Evolutionary conservation across 2,797 vertebrate species (phyloP).

Genomic region (Tachyglossus aculeatus): DNA sequence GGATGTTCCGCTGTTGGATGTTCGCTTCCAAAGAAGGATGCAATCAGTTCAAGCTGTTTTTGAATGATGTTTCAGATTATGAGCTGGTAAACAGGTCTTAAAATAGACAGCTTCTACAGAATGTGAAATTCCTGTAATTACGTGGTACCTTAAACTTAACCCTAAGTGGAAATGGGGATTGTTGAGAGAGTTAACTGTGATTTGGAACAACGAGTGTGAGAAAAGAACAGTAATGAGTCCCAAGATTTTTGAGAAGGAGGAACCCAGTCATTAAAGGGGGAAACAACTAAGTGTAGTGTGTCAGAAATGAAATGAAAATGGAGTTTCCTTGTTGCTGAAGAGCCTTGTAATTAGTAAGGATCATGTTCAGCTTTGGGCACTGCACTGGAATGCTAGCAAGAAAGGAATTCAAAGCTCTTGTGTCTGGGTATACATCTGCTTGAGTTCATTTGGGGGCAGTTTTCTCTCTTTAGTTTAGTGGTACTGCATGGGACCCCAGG

Average conservation of each 20-base stretch:
- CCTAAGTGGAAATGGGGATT: conserved; percentile 20
- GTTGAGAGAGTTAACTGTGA: conserved; percentile 10
- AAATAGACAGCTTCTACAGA: conserved; percentile 61
- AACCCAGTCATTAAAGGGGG: conserved; percentile 24
- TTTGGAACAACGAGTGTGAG: conserved; percentile 27
- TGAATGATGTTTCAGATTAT: conserved; percentile 58
- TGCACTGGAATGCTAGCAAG: conserved; percentile 33
- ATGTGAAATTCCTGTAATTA: conserved; percentile 63
- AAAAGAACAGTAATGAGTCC: conserved; percentile 28
- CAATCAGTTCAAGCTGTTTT: conserved; percentile 60
- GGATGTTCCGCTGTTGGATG: conserved; percentile 35
- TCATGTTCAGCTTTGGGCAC: conserved; percentile 26
- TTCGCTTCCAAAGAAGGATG: conserved; percentile 53
- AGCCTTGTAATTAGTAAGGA: conserved; percentile 34
- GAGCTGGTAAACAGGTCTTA: conserved; percentile 60
- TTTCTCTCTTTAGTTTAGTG: conserved; percentile 32
- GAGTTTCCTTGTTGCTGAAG: conserved; percentile 31
- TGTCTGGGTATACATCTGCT: conserved; percentile 37
- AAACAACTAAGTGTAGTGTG: conserved; percentile 13
- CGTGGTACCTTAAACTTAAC: conserved; percentile 43
- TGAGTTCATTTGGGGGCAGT: conserved; percentile 28
- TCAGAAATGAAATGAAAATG: conserved; percentile 48
- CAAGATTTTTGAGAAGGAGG: conserved; percentile 34
- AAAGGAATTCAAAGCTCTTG: conserved; percentile 34
- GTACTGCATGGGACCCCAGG: not conserved